Evolutionary conservation across 2,888 invertebrate genomes (phyloP).

Genomic region (Cheiracanthium punctorium): DNA sequence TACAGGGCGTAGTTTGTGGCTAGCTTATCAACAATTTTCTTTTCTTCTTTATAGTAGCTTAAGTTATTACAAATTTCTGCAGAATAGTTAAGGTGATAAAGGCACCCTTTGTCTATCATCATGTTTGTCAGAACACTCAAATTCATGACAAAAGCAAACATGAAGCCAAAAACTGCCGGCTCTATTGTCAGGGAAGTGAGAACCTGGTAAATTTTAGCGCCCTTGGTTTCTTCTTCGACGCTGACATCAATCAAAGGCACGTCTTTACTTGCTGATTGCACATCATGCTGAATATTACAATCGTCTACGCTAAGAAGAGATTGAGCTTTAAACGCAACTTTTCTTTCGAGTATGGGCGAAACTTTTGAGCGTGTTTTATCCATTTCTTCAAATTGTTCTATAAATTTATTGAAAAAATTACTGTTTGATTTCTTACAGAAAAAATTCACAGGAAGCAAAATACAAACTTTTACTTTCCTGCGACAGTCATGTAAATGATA

Average conservation of each 20-base stretch:
- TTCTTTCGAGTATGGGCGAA: background rate
- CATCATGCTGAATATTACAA: conserved; percentile 33
- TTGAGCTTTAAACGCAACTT: no score
- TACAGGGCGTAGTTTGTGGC: conserved; percentile 41
- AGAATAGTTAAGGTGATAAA: conserved; percentile 25
- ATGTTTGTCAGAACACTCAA: conserved; percentile 41
- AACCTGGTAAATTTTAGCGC: background rate
- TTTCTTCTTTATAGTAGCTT: conserved; percentile 6
- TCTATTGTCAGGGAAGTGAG: conserved; percentile 47
- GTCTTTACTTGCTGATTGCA: background rate
- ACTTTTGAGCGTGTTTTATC: background rate
- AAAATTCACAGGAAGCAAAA: no score
- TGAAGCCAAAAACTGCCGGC: conserved; percentile 36
- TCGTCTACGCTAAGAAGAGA: conserved; percentile 19
- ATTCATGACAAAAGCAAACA: conserved; percentile 32
- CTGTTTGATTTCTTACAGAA: no score
- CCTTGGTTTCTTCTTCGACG: background rate
- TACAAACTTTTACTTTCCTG: no score
- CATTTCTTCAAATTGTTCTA: no score
- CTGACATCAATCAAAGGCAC: background rate
- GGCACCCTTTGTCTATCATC: conserved; percentile 60
- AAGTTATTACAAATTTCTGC: conserved; percentile 41
- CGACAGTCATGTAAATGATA: no score
- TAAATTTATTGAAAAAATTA: no score
- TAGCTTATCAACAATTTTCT: conserved; percentile 31